Percentiles rank a stretch among this genome's conserved stretches.
Evolutionary conservation across 2,888 invertebrate genomes (phyloP).

Genomic region (Xylota sylvarum): DNA sequence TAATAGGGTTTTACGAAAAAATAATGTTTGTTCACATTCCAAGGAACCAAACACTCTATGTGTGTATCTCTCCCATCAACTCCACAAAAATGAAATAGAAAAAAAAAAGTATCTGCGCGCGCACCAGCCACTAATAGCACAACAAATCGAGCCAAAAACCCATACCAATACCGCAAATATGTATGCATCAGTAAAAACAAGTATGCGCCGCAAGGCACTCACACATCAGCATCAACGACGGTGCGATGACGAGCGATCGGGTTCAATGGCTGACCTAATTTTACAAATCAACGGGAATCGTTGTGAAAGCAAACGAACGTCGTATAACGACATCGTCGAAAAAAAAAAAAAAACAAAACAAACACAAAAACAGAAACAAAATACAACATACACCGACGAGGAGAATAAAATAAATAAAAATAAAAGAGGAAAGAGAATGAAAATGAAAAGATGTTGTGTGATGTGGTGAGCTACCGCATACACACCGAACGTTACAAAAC

Average conservation of each 20-base stretch:
- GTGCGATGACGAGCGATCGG: constrained; percentile 81
- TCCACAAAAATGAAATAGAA: not conserved
- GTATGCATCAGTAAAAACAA: not conserved
- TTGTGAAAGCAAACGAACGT: constrained; percentile 79
- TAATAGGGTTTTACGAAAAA: not conserved
- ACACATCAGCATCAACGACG: constrained; percentile 38
- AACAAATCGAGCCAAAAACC: constrained; percentile 17
- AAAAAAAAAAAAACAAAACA: constrained; percentile 35
- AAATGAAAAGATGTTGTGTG: constrained; percentile 27
- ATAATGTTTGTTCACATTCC: not conserved
- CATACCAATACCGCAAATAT: constrained; percentile 6
- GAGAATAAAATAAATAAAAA: not conserved
- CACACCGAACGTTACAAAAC: constrained; percentile 10
- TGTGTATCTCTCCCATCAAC: not conserved
- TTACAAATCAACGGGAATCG: constrained; percentile 79
- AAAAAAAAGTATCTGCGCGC: constrained; percentile 23
- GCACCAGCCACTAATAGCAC: constrained; percentile 32
- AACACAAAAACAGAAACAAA: constrained; percentile 19
- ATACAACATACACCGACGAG: not conserved
- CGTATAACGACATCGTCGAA: constrained; percentile 31
- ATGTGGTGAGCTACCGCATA: not conserved
- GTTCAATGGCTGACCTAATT: constrained; percentile 85
- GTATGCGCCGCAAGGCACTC: not conserved
- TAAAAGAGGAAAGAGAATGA: constrained; percentile 9
- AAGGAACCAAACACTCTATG: not conserved